Percentiles rank a stretch among this genome's conserved stretches.
Evolutionary conservation across 1,140 invertebrate species (phyloP).

Genomic region (Parasteatoda tepidariorum): DNA sequence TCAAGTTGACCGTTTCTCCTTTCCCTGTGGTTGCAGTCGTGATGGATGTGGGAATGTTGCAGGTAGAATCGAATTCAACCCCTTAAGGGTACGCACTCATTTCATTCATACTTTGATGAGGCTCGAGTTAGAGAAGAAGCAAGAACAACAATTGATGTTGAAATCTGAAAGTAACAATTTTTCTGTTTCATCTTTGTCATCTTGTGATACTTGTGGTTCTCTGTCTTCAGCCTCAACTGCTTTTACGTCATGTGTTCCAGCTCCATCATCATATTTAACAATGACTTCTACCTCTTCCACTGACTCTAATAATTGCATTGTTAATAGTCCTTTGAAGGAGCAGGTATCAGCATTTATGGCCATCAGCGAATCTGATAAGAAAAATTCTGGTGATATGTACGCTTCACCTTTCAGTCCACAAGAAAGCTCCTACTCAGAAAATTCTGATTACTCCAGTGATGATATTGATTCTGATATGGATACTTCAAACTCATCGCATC

Average conservation of each 20-base stretch:
- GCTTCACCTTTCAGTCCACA: conserved; percentile 63
- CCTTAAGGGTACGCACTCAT: conserved; percentile 93
- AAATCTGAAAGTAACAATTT: conserved; percentile 39
- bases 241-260: conserved; percentile 46
- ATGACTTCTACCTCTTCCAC: conserved; percentile 44
- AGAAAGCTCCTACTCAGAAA: conserved; percentile 73
- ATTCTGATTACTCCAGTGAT: conserved; percentile 68
- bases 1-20: conserved; percentile 93
- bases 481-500: neutral
- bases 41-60: conserved; percentile 93
- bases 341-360: conserved; percentile 58
- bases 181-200: conserved; percentile 48
- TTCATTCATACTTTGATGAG: conserved; percentile 97
- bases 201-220: conserved; percentile 52
- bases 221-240: conserved; percentile 26
- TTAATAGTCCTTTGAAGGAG: conserved; percentile 49
- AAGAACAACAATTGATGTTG: conserved; percentile 66
- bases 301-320: conserved; percentile 36
- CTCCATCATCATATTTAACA: conserved; percentile 46
- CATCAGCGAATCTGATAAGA: conserved; percentile 55
- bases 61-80: conserved; percentile 96
- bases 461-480: conserved; percentile 61
- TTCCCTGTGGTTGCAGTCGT: conserved; percentile 94
- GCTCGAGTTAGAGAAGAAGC: conserved; percentile 88
- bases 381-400: conserved; percentile 50